These are phyloP conservation scores for Bucco capensis DNA, from an alignment of 2,113 vertebrate genomes.

Conservation along the genomic window DNA sequence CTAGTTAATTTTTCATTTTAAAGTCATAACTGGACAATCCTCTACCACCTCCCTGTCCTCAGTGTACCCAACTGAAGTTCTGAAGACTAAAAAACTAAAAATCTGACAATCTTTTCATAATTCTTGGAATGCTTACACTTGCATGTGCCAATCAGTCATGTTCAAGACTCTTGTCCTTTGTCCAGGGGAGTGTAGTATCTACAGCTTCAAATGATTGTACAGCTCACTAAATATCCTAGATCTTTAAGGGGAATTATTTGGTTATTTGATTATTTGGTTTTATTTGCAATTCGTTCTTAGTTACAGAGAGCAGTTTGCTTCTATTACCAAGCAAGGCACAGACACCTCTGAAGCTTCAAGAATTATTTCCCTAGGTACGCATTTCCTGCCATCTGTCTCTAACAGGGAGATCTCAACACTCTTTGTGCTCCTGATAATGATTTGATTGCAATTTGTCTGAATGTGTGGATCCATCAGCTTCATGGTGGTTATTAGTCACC, in stretches of 20 bases:
- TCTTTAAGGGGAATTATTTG: background rate
- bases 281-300: background rate
- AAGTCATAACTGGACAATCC: background rate
- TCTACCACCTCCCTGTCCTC: background rate
- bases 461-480: background rate
- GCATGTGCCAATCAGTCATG: rapidly evolving
- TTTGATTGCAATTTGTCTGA: background rate
- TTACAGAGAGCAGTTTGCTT: background rate
- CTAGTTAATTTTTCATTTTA: background rate
- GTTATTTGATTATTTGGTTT: background rate
- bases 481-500: background rate
- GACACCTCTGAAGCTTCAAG: background rate
- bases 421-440: background rate
- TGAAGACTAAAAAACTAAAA: background rate
- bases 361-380: background rate
- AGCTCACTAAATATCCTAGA: background rate
- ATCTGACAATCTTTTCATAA: background rate
- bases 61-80: background rate
- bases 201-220: background rate
- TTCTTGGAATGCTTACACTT: background rate
- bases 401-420: background rate
- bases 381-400: background rate
- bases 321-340: background rate
- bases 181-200: background rate
- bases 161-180: background rate